Evolutionary conservation across 2,797 vertebrate species (phyloP), one percentile per base, ranked within the genome.

Genomic region (Malurus leucopterus): DNA sequence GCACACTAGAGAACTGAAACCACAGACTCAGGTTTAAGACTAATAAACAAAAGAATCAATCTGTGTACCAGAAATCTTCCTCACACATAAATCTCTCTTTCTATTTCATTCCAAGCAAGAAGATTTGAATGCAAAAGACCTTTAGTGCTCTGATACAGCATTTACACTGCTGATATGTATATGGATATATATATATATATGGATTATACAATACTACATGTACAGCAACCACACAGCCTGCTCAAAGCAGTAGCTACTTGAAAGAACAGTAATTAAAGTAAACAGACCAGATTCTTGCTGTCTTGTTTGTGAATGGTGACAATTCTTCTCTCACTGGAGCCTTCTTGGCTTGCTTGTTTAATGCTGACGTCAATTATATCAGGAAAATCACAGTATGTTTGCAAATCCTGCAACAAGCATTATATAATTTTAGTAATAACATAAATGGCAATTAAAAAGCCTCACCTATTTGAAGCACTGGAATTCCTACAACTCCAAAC

Each of bases 341-440:
- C 98, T 78, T 99, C 99, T 89, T 98, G 98, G 81, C 96, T 98
- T 40, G 98, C 97, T 97, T 99, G 99, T 81, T 99, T 99, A 96
- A 99, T 98, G 96, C 98, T 98, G 96, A 99, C 98, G 97, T 99
- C 99, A 84, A 99, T 99, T 93, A 99, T 98, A 73, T 98, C 98
- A 59, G 98, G 97, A 95, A 99, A 99, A 97, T 99, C 99, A 95
- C 99, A 99, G 95, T 98, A 99, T 3, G 97, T 97, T 95, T 99
- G 97, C 61, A 98, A 96, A 93, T 98, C 98, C 99, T 99, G 93
- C 27, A 94, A 91, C 70, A 63, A 64, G 92, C 65, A 90, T 65
- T 49, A 82, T 9, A 76, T 36, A 44, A 72, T 22, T 22, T 76
- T 53, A 90, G 16, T 34, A 58, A 15, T 30, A 88, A 78, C 22